Evolutionary conservation across 2,888 invertebrate genomes (phyloP).

Genomic region (Loripinus fragilis): DNA sequence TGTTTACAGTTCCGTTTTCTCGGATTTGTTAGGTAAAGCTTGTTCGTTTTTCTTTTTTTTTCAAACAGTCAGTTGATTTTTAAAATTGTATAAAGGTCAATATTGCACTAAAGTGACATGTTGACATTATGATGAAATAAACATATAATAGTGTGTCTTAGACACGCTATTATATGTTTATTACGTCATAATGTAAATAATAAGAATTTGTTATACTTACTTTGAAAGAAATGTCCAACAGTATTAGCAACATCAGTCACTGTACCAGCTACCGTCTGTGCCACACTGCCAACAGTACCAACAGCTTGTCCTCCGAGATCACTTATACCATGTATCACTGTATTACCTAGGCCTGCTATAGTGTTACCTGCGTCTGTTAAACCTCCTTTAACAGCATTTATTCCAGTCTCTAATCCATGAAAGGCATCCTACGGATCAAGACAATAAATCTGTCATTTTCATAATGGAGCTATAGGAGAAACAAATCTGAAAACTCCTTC

Average conservation of each 20-base stretch:
- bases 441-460: too few relatives aligned
- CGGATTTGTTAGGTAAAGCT: too few relatives aligned
- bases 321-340: slow-evolving; percentile 30
- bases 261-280: neutral
- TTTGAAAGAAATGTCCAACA: slow-evolving; percentile 40
- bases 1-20: too few relatives aligned
- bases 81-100: too few relatives aligned
- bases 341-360: slow-evolving; percentile 29
- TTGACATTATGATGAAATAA: too few relatives aligned
- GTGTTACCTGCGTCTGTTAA: slow-evolving; percentile 27
- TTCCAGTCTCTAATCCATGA: slow-evolving; percentile 35
- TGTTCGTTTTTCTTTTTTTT: too few relatives aligned
- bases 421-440: slow-evolving; percentile 17
- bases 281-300: slow-evolving; percentile 16
- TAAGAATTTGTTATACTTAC: slow-evolving; percentile 25
- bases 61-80: too few relatives aligned
- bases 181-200: neutral
- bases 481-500: too few relatives aligned
- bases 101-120: too few relatives aligned
- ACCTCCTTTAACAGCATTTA: slow-evolving; percentile 37
- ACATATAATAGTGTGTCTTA: too few relatives aligned
- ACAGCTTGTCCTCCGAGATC: slow-evolving; percentile 23
- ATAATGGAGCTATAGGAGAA: too few relatives aligned
- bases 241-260: slow-evolving; percentile 20
- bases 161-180: too few relatives aligned